Evolutionary conservation across 2,888 invertebrate genomes (phyloP).

Genomic region (Aquatica leii): DNA sequence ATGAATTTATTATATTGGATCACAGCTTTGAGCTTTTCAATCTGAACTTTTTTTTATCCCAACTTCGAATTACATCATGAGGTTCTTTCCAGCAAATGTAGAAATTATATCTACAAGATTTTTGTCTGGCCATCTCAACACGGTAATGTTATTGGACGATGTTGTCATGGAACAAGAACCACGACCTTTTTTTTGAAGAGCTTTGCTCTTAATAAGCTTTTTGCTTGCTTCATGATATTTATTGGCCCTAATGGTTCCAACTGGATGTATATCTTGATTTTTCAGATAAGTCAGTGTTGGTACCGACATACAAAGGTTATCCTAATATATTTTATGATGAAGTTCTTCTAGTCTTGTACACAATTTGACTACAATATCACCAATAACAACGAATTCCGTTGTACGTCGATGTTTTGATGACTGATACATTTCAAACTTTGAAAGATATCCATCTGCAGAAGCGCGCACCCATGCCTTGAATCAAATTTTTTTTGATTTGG

Average conservation of each 20-base stretch:
- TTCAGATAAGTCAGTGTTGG: slow-evolving; percentile 4
- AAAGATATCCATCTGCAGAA: neutral
- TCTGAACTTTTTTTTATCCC: slow-evolving; percentile 24
- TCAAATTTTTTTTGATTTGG: neutral
- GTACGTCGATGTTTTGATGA: neutral
- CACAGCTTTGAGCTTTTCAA: neutral
- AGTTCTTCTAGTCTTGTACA: neutral
- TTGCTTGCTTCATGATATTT: neutral
- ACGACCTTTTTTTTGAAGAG: slow-evolving; percentile 9
- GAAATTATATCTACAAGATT: slow-evolving; percentile 16
- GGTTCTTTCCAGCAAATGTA: slow-evolving; percentile 26
- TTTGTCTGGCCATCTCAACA: slow-evolving; percentile 28
- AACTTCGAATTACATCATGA: slow-evolving; percentile 25
- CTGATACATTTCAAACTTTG: slow-evolving; percentile 2
- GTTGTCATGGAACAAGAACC: slow-evolving; percentile 23
- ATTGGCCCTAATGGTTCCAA: slow-evolving; percentile 1
- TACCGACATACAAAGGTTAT: slow-evolving; percentile 1
- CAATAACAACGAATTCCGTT: slow-evolving; percentile 9
- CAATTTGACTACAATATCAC: slow-evolving; percentile 2
- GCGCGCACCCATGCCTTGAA: neutral
- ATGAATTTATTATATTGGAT: too few species aligned
- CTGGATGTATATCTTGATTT: neutral
- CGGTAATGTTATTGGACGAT: slow-evolving; percentile 30
- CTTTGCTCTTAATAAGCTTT: slow-evolving; percentile 6
- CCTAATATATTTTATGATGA: slow-evolving; percentile 4